These are phyloP conservation scores for Nomia melanderi DNA, from an alignment of 1,140 invertebrate species.

Conservation along the genomic window DNA sequence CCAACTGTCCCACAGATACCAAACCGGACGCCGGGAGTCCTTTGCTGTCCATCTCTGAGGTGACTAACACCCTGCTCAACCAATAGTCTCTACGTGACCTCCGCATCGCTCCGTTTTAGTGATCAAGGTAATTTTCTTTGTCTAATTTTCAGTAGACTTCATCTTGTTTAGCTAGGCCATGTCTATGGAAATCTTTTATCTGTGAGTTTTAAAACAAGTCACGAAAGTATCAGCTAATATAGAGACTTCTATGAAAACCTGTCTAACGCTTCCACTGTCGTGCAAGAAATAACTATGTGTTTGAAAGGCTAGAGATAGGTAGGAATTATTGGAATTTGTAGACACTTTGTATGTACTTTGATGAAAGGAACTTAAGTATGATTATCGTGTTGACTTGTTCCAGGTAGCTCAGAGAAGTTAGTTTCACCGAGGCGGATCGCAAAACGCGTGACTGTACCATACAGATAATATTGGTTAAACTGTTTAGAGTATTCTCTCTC, in stretches of 20 bases:
- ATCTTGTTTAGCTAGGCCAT: too few relatives aligned
- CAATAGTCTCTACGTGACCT: constrained; percentile 79
- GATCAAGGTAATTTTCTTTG: constrained; percentile 59
- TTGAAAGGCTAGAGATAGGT: too few relatives aligned
- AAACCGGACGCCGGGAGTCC: constrained; percentile 88
- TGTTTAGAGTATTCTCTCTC: constrained; percentile 68
- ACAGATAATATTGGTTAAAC: constrained; percentile 71
- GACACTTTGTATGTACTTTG: too few relatives aligned
- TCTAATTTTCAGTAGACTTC: too few relatives aligned
- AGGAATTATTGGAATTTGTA: too few relatives aligned
- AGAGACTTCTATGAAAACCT: too few relatives aligned
- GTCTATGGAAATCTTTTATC: too few relatives aligned
- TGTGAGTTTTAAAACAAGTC: too few relatives aligned
- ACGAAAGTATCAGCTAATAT: too few relatives aligned
- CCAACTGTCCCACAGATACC: constrained; percentile 81
- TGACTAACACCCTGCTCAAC: constrained; percentile 89
- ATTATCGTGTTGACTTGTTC: constrained; percentile 10
- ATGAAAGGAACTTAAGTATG: not conserved
- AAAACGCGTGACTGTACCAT: constrained; percentile 69
- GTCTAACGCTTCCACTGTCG: too few relatives aligned
- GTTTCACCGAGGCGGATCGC: constrained; percentile 45
- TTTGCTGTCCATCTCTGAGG: constrained; percentile 91
- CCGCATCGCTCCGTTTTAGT: constrained; percentile 54
- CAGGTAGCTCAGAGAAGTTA: constrained; percentile 51
- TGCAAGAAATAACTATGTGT: too few relatives aligned